Evolutionary conservation across 1,140 invertebrate genomes (phyloP).

Genomic region (Sminthurides bifidus): DNA sequence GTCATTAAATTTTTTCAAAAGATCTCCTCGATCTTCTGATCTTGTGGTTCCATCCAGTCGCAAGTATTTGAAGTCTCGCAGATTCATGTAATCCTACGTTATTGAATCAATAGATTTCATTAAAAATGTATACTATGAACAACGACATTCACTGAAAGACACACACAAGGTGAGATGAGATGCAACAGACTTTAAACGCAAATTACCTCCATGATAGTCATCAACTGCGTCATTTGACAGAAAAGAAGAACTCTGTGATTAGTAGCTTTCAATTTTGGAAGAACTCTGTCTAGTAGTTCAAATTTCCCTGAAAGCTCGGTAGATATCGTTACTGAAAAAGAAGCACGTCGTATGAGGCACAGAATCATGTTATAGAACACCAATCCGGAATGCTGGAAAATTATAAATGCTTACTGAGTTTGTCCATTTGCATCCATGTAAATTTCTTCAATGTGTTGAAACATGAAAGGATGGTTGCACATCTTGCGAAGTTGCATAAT

Average conservation of each 20-base stretch:
- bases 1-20: slow-evolving; percentile 50
- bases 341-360: neutral
- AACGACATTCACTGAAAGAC: slow-evolving; percentile 48
- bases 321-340: slow-evolving; percentile 41
- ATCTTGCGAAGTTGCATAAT: slow-evolving; percentile 61
- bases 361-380: neutral
- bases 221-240: slow-evolving; percentile 60
- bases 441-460: slow-evolving; percentile 55
- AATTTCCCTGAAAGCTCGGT: slow-evolving; percentile 56
- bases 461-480: slow-evolving; percentile 65
- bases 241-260: slow-evolving; percentile 56
- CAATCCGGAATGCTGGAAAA: neutral
- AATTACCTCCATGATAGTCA: slow-evolving; percentile 58
- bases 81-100: slow-evolving; percentile 56
- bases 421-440: slow-evolving; percentile 33
- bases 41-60: slow-evolving; percentile 56
- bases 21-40: slow-evolving; percentile 53
- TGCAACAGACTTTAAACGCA: slow-evolving; percentile 64
- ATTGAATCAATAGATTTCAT: slow-evolving; percentile 56
- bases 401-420: slow-evolving; percentile 13
- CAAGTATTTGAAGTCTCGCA: slow-evolving; percentile 40
- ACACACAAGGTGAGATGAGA: slow-evolving; percentile 43
- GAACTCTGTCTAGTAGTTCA: slow-evolving; percentile 55
- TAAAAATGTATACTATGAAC: slow-evolving; percentile 42
- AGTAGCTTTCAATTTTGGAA: slow-evolving; percentile 51